A percentile compares a stretch with the other conserved stretches of the same genome.
Conservation (phyloP, 2,797 vertebrate species). For the Malurus splendens region DNA sequence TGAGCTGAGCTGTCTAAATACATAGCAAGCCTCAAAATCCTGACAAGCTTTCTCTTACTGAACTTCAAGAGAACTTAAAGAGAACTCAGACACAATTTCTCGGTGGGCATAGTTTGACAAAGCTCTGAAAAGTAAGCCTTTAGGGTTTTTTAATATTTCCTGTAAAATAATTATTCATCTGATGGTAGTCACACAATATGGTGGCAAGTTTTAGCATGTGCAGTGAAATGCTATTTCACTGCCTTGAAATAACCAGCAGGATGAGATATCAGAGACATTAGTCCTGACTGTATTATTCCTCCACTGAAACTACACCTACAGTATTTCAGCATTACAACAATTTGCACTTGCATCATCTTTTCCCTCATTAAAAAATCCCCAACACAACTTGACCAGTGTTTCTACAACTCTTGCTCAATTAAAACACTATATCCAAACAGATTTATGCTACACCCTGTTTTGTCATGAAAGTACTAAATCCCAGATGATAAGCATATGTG, state of each 20-base stretch:
- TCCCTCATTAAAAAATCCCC: not conserved
- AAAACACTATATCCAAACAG: not conserved
- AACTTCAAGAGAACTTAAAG: not conserved
- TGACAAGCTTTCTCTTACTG: not conserved
- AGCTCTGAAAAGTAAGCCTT: not conserved
- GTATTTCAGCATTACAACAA: constrained; percentile 4
- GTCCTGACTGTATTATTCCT: not conserved
- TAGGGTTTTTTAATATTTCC: not conserved
- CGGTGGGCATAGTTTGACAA: not conserved
- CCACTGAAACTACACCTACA: constrained; percentile 25
- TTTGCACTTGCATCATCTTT: constrained; percentile 42
- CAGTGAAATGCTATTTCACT: not conserved
- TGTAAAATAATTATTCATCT: not conserved
- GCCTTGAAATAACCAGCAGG: not conserved
- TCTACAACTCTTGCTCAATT: constrained; percentile 27
- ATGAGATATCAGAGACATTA: not conserved
- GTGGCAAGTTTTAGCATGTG: not conserved
- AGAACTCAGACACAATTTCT: not conserved
- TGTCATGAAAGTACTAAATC: not conserved
- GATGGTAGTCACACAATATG: not conserved
- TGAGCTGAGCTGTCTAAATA: not conserved
- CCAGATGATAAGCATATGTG: not conserved
- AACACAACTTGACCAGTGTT: not conserved
- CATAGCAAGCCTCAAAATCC: not conserved
- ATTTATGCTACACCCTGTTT: not conserved